Evolutionary conservation across 2,888 invertebrate genomes (phyloP).

Genomic region (Apeira syringaria): DNA sequence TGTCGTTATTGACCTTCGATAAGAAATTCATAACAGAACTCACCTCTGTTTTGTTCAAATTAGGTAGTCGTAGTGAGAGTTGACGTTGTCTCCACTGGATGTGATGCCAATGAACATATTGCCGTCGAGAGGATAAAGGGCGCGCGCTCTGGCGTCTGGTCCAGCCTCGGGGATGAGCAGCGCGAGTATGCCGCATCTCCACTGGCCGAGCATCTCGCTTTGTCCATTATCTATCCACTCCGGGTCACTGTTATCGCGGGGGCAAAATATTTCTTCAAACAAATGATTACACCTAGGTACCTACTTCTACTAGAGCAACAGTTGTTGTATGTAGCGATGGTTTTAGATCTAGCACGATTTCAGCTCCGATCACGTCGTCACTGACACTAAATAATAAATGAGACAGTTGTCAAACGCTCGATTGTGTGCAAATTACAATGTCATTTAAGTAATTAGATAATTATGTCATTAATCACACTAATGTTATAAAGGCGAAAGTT

Average conservation of each 20-base stretch:
- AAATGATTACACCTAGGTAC: slow-evolving; percentile 27
- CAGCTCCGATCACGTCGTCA: no score
- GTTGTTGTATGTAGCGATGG: no score
- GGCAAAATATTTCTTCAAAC: slow-evolving; percentile 63
- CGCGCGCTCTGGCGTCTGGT: slow-evolving; percentile 33
- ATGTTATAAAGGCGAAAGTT: no score
- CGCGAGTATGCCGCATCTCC: slow-evolving; percentile 36
- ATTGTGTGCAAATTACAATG: no score
- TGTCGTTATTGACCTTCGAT: slow-evolving; percentile 45
- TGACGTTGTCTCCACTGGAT: slow-evolving; percentile 76
- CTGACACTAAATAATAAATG: no score
- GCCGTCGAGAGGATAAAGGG: slow-evolving; percentile 37
- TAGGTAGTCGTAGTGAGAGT: slow-evolving; percentile 79
- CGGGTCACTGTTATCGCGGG: slow-evolving; percentile 68
- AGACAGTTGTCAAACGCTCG: no score
- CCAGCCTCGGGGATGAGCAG: slow-evolving; percentile 46
- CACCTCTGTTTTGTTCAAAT: slow-evolving; percentile 72
- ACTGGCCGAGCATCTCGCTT: slow-evolving; percentile 43
- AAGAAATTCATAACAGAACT: slow-evolving; percentile 46
- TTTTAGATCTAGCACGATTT: no score
- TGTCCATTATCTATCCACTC: slow-evolving; percentile 53
- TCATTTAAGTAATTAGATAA: no score
- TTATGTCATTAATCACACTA: no score
- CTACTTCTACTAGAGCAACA: slow-evolving; percentile 29
- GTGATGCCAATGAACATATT: slow-evolving; percentile 82